Conservation (phyloP, 2,797 vertebrate species). For the Lacerta bilineata region DNA sequence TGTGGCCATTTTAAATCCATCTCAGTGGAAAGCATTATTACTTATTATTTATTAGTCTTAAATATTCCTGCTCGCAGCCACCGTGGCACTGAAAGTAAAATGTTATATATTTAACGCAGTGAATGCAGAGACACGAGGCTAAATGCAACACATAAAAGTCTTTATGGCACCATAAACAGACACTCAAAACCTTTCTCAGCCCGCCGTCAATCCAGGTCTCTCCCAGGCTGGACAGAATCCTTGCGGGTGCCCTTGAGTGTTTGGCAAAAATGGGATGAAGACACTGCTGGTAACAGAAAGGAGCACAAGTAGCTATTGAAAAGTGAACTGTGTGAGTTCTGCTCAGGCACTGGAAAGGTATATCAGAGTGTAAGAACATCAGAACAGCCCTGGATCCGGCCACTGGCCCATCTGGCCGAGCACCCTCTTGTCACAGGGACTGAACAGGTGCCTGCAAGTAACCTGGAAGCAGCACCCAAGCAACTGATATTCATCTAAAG, state of each 20-base stretch:
- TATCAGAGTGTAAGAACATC: too few relatives aligned
- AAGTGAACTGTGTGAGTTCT: too few relatives aligned
- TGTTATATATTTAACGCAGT: conserved; percentile 61
- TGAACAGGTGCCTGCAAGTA: too few relatives aligned
- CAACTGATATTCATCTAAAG: too few relatives aligned
- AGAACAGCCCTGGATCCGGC: too few relatives aligned
- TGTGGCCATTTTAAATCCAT: conserved; percentile 58
- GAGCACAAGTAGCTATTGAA: neutral
- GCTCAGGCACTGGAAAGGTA: too few relatives aligned
- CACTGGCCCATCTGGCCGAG: too few relatives aligned
- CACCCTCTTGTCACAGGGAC: too few relatives aligned
- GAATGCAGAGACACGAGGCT: conserved; percentile 62
- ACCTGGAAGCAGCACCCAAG: too few relatives aligned
- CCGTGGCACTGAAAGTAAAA: conserved; percentile 64
- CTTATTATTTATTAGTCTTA: conserved; percentile 70
- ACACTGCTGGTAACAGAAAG: neutral
- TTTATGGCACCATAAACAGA: conserved; percentile 66
- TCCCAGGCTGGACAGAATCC: conserved; percentile 46
- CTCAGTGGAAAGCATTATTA: conserved; percentile 65
- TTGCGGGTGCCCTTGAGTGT: conserved; percentile 36
- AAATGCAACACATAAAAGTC: conserved; percentile 68
- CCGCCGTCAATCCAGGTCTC: conserved; percentile 42
- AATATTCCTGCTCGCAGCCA: conserved; percentile 69
- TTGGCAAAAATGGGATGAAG: neutral
- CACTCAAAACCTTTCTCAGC: conserved; percentile 42